Base-by-base conservation (phyloP, 2,888 invertebrate genomes). In the Rhaphigaster nebulosa region DNA sequence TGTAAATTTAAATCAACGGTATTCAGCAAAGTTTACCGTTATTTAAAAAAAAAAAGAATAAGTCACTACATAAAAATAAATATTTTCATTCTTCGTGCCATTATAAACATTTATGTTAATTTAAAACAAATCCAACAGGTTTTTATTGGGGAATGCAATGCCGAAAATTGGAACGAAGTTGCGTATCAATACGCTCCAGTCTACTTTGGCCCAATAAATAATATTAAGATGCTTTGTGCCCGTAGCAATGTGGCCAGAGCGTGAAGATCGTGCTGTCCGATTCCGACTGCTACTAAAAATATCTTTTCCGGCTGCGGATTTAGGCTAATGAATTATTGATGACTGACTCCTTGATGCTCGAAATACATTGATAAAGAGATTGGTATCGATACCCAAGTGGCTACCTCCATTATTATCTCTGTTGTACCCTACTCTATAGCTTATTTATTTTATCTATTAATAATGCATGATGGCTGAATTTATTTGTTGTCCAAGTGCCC, bases 361-460 rank as follows among this genome's bases (percentile, higher is more conserved):
- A 41, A 50, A 84, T 84, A n/a, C 45, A 84, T 84, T 15, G 84
- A 45, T 45, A 84, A 45, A 12, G 84, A 84, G 84, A 84, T 84
- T 12, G 45, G 41, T 50, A 84, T 84, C 84, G n/a, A 84, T 84
- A n/a, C 15, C n/a, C 50, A 41, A 76, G 12, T 84, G 84, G 84
- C 84, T 50, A 84, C 26, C 45, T 45, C 84, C 45, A 50, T 84
- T 50, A 84, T 84, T 84, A 84, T 26, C 23, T 26, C 41, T 84
- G 45, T 84, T 12, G 12, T 50, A 84, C 45, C 45, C 5, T 84
- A 45, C 84, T 50, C n/a, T 84, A 41, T 50, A n/a, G 3, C 45
- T 84, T 84, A 84, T 84, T 84, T 84, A 84, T 84, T 84, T 84
- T 50, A 84, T 84, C 45, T 41, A 84, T 84, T 45, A 84, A 84